These are phyloP conservation scores for Lycodopsis pacificus DNA, from an alignment of 2,797 vertebrate species.

Conservation along the genomic window DNA sequence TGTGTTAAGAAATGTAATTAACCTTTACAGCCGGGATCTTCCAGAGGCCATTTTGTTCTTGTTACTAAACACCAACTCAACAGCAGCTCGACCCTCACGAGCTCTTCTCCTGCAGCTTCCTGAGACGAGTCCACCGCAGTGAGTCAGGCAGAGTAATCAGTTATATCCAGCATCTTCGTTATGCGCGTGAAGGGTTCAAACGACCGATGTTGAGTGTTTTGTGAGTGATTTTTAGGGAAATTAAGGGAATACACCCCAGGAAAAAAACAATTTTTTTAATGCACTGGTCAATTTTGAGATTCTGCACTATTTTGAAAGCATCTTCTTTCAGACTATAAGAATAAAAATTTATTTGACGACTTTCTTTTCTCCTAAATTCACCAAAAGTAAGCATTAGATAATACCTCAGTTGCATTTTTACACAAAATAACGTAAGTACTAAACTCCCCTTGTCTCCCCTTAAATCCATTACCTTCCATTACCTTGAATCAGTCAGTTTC, in stretches of 20 bases:
- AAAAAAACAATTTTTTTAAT: too few relatives aligned
- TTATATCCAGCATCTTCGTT: not conserved
- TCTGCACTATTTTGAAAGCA: too few relatives aligned
- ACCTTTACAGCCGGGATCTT: constrained; percentile 58
- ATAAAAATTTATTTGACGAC: not conserved
- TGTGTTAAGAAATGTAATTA: constrained; percentile 72
- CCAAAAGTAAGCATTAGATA: not conserved
- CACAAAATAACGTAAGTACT: not conserved
- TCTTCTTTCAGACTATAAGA: too few relatives aligned
- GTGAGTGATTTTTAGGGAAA: not conserved
- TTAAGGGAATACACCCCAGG: not conserved
- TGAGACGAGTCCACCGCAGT: not conserved
- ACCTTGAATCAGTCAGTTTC: constrained; percentile 6
- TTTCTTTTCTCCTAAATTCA: not conserved
- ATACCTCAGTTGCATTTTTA: too few relatives aligned
- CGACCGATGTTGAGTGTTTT: not conserved
- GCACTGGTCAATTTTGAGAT: too few relatives aligned
- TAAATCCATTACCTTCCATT: not conserved
- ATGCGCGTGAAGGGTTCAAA: not conserved
- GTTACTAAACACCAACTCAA: constrained; percentile 32
- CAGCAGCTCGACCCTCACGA: constrained; percentile 28
- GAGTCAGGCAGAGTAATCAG: not conserved
- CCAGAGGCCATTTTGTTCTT: constrained; percentile 53
- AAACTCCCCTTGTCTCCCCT: not conserved
- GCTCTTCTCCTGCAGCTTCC: constrained; percentile 15